Percentiles rank a stretch among this genome's conserved stretches.
These are phyloP conservation scores for Eurytoma adleriae DNA, from an alignment of 2,888 invertebrate species.

Conservation along the genomic window DNA sequence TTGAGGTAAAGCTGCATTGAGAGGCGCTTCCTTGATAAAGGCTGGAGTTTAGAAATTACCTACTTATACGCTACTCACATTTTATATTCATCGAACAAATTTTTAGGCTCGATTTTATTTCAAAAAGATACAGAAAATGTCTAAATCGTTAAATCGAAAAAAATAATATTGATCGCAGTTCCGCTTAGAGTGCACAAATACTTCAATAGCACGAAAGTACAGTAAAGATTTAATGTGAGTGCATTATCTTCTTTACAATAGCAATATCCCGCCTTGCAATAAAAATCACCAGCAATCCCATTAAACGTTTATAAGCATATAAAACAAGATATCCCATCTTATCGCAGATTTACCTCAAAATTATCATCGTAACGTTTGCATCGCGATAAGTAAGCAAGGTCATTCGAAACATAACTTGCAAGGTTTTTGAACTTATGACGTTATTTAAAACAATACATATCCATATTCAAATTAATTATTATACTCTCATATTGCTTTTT, in stretches of 20 bases:
- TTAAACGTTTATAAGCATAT: constrained; percentile 6
- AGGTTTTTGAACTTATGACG: constrained; percentile 5
- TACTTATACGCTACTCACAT: too few relatives aligned
- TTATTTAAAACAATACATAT: neutral
- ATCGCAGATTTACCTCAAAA: constrained; percentile 25
- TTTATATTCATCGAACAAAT: too few relatives aligned
- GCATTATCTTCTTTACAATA: neutral
- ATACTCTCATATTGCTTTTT: neutral
- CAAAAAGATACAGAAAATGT: too few relatives aligned
- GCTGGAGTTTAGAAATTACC: too few relatives aligned
- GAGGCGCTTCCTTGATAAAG: too few relatives aligned
- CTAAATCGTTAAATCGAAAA: too few relatives aligned
- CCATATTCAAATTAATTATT: neutral
- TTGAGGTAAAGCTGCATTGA: too few relatives aligned
- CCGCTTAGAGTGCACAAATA: too few relatives aligned
- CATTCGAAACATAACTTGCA: neutral
- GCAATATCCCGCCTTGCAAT: neutral
- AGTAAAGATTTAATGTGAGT: neutral
- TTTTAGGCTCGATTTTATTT: too few relatives aligned
- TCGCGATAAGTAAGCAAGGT: constrained; percentile 17
- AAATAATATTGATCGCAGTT: too few relatives aligned
- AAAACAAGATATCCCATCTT: neutral
- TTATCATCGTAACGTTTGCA: constrained; percentile 17
- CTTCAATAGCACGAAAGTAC: too few relatives aligned
- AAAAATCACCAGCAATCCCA: constrained; percentile 14